Conservation (phyloP, 2,888 invertebrate genomes). For the Mamestra brassicae region DNA sequence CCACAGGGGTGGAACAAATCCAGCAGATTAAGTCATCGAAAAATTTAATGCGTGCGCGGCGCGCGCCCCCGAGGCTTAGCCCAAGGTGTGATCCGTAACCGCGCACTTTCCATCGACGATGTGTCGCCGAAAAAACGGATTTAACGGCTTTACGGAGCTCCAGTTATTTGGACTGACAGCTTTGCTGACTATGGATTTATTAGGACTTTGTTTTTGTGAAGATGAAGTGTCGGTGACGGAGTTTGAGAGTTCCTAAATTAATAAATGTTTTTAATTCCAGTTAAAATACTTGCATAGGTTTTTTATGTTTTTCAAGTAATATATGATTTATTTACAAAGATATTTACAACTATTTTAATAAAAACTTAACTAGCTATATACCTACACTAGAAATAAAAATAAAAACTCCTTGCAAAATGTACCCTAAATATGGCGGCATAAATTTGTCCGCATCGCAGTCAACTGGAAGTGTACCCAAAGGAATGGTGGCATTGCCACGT, state of each 20-base stretch:
- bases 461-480: no score
- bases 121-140: slow-evolving; percentile 77
- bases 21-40: slow-evolving; percentile 79
- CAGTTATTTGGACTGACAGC: slow-evolving; percentile 70
- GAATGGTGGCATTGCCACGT: no score
- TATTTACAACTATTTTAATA: no score
- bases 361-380: no score
- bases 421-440: no score
- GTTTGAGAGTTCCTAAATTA: background rate
- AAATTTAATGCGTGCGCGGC: slow-evolving; percentile 83
- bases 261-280: background rate
- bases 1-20: slow-evolving; percentile 70
- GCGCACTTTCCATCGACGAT: slow-evolving; percentile 74
- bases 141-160: slow-evolving; percentile 72
- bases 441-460: no score
- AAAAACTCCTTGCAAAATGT: no score
- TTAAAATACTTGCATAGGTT: no score
- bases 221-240: background rate
- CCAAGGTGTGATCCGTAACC: slow-evolving; percentile 68
- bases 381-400: no score
- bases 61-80: slow-evolving; percentile 77
- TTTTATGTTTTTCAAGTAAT: no score
- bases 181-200: slow-evolving; percentile 66
- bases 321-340: no score
- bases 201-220: slow-evolving; percentile 46